Evolutionary conservation across 2,797 vertebrate species (phyloP).

Genomic region (Dendrocincla fuliginosa): DNA sequence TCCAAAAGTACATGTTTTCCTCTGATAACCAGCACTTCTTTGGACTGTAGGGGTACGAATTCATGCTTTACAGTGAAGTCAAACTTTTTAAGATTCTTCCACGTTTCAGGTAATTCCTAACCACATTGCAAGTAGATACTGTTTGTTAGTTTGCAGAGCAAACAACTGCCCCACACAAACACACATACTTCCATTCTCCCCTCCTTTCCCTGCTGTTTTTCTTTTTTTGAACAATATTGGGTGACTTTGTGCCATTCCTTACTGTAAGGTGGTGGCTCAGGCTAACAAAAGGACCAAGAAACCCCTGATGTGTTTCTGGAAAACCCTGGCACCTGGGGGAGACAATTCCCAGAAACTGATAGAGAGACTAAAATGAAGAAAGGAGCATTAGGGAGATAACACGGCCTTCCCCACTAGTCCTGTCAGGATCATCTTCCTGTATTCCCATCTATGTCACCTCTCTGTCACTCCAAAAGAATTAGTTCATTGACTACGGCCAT

Average conservation of each 20-base stretch:
- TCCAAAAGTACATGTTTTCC: constrained; percentile 90
- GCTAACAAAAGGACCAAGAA: too few relatives aligned
- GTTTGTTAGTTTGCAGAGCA: constrained; percentile 28
- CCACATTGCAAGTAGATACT: constrained; percentile 22
- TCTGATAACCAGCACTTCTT: constrained; percentile 88
- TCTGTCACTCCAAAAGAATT: too few relatives aligned
- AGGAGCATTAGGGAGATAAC: too few relatives aligned
- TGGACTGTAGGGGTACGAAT: constrained; percentile 83
- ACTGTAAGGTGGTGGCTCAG: too few relatives aligned
- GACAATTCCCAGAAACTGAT: too few relatives aligned
- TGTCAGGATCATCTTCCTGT: too few relatives aligned
- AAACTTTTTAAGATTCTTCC: constrained; percentile 82
- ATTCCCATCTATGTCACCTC: too few relatives aligned
- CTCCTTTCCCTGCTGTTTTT: accelerated
- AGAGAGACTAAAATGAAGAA: too few relatives aligned
- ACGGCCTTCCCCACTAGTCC: too few relatives aligned
- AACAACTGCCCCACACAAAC: background rate
- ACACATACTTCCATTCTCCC: background rate
- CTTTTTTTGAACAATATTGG: background rate
- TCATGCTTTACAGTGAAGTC: constrained; percentile 86
- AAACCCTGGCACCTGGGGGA: too few relatives aligned
- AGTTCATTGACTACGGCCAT: too few relatives aligned
- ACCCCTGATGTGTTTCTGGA: too few relatives aligned
- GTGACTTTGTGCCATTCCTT: background rate
- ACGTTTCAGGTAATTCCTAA: constrained; percentile 85